These are phyloP conservation scores for Tetropium fuscum DNA, from an alignment of 2,888 invertebrate species.

Conservation along the genomic window DNA sequence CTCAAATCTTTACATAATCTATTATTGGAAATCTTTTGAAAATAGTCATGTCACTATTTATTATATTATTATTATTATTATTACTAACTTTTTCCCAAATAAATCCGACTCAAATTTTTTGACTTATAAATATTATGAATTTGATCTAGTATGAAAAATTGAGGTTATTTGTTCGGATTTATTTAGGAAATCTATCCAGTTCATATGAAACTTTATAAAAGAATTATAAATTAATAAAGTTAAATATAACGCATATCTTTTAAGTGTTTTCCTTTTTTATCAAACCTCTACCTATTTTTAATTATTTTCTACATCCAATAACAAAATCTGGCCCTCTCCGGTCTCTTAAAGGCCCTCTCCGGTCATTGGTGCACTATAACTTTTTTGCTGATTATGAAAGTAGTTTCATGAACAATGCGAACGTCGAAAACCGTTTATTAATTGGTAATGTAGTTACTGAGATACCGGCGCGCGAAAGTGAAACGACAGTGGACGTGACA, in stretches of 20 bases:
- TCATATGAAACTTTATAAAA: conserved; percentile 68
- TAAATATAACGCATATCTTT: conserved; percentile 64
- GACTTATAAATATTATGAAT: conserved; percentile 48
- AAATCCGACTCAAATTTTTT: conserved; percentile 59
- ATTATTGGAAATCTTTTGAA: conserved; percentile 53
- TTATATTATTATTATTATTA: conserved; percentile 53
- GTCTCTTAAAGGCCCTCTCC: too few species aligned
- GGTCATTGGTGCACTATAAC: too few species aligned
- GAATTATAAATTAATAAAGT: conserved; percentile 68
- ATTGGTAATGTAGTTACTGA: too few species aligned
- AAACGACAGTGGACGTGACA: too few species aligned
- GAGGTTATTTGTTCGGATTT: conserved; percentile 60
- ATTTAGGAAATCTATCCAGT: conserved; percentile 63
- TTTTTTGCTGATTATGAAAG: too few species aligned
- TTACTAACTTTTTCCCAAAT: conserved; percentile 59
- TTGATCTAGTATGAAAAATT: conserved; percentile 47
- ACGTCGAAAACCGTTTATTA: too few species aligned
- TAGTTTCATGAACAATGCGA: too few species aligned
- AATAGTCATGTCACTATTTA: conserved; percentile 58
- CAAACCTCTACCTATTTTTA: neutral
- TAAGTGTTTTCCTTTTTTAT: conserved; percentile 28
- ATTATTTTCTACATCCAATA: too few species aligned
- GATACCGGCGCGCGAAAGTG: too few species aligned
- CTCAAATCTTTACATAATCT: conserved; percentile 61
- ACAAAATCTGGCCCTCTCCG: too few species aligned